Evolutionary conservation across 2,797 vertebrate species (phyloP).

Genomic region (Psittacula derbiana): DNA sequence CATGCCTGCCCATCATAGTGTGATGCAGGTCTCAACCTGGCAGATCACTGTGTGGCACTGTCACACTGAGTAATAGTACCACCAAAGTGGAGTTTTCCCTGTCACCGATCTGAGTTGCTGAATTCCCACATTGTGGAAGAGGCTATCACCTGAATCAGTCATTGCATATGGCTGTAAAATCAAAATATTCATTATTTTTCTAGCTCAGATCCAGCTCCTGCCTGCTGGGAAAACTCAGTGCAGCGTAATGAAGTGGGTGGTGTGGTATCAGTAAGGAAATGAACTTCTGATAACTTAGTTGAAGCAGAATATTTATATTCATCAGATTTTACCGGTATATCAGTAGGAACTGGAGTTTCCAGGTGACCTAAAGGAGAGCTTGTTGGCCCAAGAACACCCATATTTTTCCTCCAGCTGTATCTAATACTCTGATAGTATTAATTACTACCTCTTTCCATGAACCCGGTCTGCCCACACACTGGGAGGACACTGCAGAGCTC

Average conservation of each 20-base stretch:
- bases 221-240: not conserved
- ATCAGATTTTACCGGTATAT: not conserved
- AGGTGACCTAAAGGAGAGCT: not conserved
- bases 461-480: not conserved
- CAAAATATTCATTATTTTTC: not conserved
- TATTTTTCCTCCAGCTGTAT: not conserved
- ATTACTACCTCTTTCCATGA: accelerated
- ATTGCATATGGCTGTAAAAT: not conserved
- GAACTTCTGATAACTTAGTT: not conserved
- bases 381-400: not conserved
- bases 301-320: not conserved
- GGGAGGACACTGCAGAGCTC: not conserved
- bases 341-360: not conserved
- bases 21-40: not conserved
- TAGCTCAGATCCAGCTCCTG: not conserved
- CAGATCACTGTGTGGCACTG: not conserved
- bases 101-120: not conserved
- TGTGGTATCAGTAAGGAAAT: not conserved
- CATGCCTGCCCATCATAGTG: not conserved
- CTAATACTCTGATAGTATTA: not conserved
- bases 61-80: not conserved
- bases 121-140: not conserved
- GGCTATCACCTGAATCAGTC: not conserved
- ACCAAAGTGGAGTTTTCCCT: not conserved
- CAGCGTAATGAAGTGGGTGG: not conserved